phyloP scores from a whole-genome alignment of 2,113 vertebrate species.

The Chionodraco myersi region DNA sequence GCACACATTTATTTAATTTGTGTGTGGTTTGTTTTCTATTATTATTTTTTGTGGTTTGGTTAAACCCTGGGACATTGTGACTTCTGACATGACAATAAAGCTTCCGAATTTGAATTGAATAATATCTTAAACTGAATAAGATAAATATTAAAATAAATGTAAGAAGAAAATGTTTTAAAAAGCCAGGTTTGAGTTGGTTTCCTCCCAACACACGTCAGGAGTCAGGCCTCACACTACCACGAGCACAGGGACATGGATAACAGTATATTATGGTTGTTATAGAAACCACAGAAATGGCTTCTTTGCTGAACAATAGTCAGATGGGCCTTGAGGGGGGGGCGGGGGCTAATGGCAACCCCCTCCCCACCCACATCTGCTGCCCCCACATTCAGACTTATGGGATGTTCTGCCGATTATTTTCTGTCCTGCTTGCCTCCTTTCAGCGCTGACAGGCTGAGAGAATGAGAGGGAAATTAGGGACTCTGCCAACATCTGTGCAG shows the following conservation, averaged over 20 bases:
- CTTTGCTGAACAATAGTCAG: constrained; percentile 85
- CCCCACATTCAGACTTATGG: constrained; percentile 89
- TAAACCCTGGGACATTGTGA: no score
- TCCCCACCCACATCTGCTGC: constrained; percentile 94
- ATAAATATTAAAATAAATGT: constrained; percentile 9
- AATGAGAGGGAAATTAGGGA: constrained; percentile 75
- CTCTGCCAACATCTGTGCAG: constrained; percentile 78
- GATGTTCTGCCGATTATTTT: constrained; percentile 86
- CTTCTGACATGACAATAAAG: no score
- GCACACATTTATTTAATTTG: no score
- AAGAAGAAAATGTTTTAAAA: background rate
- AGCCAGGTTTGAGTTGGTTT: background rate
- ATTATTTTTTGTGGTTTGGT: no score
- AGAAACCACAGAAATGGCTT: constrained; percentile 93
- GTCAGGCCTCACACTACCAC: constrained; percentile 83
- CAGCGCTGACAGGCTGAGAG: constrained; percentile 72
- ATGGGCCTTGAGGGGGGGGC: constrained; percentile 85
- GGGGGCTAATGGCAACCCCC: constrained; percentile 71
- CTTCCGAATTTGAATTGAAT: no score
- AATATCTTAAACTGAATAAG: background rate
- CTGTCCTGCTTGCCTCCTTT: constrained; percentile 77
- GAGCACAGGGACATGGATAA: constrained; percentile 88
- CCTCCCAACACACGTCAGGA: constrained; percentile 77
- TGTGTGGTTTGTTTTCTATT: no score
- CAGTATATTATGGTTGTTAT: constrained; percentile 91